Evolutionary conservation across 2,797 vertebrate genomes (phyloP), one percentile per base, ranked within the genome.

Genomic region (Benthosema pterotum): DNA sequence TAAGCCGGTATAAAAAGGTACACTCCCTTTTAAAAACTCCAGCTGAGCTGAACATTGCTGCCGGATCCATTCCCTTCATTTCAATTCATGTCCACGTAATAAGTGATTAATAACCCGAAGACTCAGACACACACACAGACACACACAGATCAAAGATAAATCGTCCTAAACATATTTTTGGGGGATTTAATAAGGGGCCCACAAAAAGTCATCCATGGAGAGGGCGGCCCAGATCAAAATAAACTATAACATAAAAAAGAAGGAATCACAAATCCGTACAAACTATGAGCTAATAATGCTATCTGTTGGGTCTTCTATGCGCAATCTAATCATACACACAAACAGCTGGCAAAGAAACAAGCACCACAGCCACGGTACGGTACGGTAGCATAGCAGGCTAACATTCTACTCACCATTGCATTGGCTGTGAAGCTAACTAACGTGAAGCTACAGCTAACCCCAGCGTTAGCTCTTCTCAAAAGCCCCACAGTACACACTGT

Each of bases 331-430:
- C n/a, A n/a, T n/a, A 48, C 7, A n/a, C n/a, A 48, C 14, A 15
- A 48, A 28, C 43, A 47, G 45, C 28, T 32, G 28, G 28, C 28
- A 32, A 32, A 32, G 28, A 32, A 32, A 32, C 28, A 32, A 7
- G 0, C 28, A 32, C 28, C 6, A 32, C 5, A 32, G n/a, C n/a
- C n/a, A n/a, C n/a, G n/a, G n/a, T n/a, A n/a, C n/a, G n/a, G n/a
- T 1, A 25, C 5, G 5, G 25, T 7, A 32, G 57, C 43, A n/a
- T 28, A 59, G 8, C 42, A 52, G 70, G 73, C 80, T 72, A 77
- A 63, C 64, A 57, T 60, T n/a, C n/a, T 73, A 87, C 86, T 88
- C 55, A 87, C 87, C 86, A 87, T 90, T 67, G 73, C 78, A 73
- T 55, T 71, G 82, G 77, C 38, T 25, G 22, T 28, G 22, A n/a